Conservation (phyloP, 2,113 vertebrate genomes). For the Oncorhynchus clarkii region DNA sequence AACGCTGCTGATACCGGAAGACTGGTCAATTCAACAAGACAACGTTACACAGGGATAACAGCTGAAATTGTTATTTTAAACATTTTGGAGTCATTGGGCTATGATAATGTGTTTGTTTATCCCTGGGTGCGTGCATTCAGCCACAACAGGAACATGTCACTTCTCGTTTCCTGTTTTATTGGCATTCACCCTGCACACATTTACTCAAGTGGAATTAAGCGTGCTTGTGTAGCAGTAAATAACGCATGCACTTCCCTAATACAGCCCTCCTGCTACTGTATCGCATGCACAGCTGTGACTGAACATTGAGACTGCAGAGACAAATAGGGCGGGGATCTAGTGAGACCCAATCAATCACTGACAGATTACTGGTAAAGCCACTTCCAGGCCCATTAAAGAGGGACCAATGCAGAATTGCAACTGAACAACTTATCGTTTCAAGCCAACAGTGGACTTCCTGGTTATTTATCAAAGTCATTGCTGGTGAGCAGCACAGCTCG, state of each 20-base stretch:
- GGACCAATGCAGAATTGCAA: constrained; percentile 99
- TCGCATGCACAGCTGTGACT: constrained; percentile 68
- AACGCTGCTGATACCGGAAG: neutral
- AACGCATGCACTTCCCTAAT: constrained; percentile 79
- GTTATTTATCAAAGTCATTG: constrained; percentile 99
- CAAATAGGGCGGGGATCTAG: constrained; percentile 82
- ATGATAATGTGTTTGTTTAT: constrained; percentile 56
- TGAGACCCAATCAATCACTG: constrained; percentile 99
- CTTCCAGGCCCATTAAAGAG: constrained; percentile 99
- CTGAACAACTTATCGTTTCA: constrained; percentile 99
- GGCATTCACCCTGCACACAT: constrained; percentile 57
- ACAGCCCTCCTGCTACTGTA: constrained; percentile 82
- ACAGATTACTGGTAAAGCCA: constrained; percentile 99
- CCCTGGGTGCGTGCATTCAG: constrained; percentile 50
- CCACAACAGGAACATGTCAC: constrained; percentile 61
- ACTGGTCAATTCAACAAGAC: neutral
- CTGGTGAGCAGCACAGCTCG: constrained; percentile 90
- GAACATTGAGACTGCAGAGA: constrained; percentile 73
- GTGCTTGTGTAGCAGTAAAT: constrained; percentile 90
- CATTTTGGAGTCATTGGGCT: constrained; percentile 40
- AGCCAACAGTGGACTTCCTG: constrained; percentile 99
- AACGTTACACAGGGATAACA: constrained; percentile 24
- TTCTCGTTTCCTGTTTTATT: constrained; percentile 61
- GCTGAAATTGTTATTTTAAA: constrained; percentile 40
- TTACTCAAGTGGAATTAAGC: constrained; percentile 87